Evolutionary conservation across 2,113 vertebrate species (phyloP).

Genomic region (Clarias magur): DNA sequence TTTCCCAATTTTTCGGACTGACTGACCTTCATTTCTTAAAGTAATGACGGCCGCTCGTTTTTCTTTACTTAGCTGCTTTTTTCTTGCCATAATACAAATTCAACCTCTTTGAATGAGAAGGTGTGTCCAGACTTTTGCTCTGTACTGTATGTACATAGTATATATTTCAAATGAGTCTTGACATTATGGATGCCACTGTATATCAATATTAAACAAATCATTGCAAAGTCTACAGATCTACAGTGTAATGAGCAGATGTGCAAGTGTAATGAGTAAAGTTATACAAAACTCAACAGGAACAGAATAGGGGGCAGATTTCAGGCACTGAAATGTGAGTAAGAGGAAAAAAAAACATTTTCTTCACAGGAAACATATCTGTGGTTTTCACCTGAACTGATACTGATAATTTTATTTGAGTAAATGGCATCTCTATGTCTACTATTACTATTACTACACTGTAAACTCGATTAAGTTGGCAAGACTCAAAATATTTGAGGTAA

Average conservation of each 20-base stretch:
- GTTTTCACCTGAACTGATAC: not conserved
- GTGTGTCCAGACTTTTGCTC: too few relatives aligned
- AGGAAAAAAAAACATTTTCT: not conserved
- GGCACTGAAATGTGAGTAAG: not conserved
- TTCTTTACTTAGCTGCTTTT: too few relatives aligned
- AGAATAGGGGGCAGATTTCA: not conserved
- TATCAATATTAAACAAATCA: not conserved
- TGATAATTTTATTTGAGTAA: not conserved
- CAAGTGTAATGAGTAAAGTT: fast-evolving
- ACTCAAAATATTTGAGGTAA: too few relatives aligned
- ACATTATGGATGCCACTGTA: not conserved
- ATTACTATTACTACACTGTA: not conserved
- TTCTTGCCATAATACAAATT: too few relatives aligned
- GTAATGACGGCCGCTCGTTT: too few relatives aligned
- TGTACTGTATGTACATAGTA: too few relatives aligned
- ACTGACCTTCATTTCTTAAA: too few relatives aligned
- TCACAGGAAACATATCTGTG: not conserved
- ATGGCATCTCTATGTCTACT: not conserved
- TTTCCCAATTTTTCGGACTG: too few relatives aligned
- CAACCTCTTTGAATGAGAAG: too few relatives aligned
- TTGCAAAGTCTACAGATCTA: too few relatives aligned
- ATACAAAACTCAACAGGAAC: not conserved
- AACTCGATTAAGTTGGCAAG: too few relatives aligned
- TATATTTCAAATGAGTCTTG: too few relatives aligned
- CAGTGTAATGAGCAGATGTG: not conserved